Base-by-base conservation (phyloP, 1,140 invertebrate genomes). In the Tribolium castaneum region DNA sequence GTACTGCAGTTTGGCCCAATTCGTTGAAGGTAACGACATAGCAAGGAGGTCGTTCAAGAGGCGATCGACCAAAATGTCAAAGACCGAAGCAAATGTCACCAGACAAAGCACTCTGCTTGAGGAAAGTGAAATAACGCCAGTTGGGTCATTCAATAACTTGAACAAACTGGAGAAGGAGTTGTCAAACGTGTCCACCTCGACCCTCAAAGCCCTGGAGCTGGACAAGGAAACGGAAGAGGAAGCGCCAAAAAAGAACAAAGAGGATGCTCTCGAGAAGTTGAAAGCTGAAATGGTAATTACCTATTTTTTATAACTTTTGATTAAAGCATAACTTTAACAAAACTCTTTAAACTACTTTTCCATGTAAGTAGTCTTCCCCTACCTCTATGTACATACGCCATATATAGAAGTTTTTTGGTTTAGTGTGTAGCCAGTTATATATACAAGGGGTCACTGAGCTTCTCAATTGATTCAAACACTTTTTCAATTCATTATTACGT, bases 11-110 rank as follows among this genome's bases (percentile, higher is more conserved):
- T 87, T 94, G 80, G 93, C 93, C 4, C 91, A 94, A 80, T 94
- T 94, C 83, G 92, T 92, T 77, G 94, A 94, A 87, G 93, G 93
- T 34, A 94, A 91, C 84, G 94, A 95, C 84, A 95, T 95, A 75
- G 93, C 92, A 1, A 90, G 93, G 59, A 90, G 91, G 83, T 95
- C 94, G 2, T 93, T 94, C 83, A 92, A 92, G 80, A 75, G 83
- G 10, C 62, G 59, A 1, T 52, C 82, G 19, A 81, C 75, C 9
- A 85, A 85, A 75, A 59, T 80, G 34, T 79, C 81, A 45, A 86
- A 86, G 80, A 86, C 84, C 0, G 85, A 86, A 80, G 80, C 82
- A 0, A 86, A 85, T 35, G 83, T 85, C 1, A 83, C 81, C 12
- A 54, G 84, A 39, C 84, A 85, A 59, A 86, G 80, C 76, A 84